Evolutionary conservation across 2,888 invertebrate species (phyloP).

Genomic region (Rhaphigaster nebulosa): DNA sequence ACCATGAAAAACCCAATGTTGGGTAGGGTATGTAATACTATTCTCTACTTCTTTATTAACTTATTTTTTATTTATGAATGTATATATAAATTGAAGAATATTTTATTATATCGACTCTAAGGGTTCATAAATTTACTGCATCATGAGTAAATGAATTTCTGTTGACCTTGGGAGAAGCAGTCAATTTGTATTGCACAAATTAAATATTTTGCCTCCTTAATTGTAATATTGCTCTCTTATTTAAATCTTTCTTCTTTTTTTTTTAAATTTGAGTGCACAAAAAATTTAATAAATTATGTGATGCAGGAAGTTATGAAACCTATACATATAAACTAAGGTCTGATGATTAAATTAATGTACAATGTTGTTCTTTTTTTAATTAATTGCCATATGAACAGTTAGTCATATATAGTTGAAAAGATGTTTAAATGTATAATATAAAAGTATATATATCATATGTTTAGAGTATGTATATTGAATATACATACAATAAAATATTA

Average conservation of each 20-base stretch:
- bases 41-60: conserved; percentile 42
- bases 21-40: conserved; percentile 44
- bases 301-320: conserved; percentile 21
- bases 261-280: background rate
- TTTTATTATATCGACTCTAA: conserved; percentile 26
- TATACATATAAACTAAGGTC: conserved; percentile 37
- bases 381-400: conserved; percentile 53
- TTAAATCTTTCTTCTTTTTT: background rate
- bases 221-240: background rate
- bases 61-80: conserved; percentile 47
- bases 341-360: conserved; percentile 28
- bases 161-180: background rate
- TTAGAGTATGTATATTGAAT: conserved; percentile 59
- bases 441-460: conserved; percentile 53
- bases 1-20: conserved; percentile 38
- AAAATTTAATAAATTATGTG: background rate
- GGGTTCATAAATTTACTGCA: conserved; percentile 44
- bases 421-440: conserved; percentile 56
- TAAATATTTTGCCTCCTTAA: background rate
- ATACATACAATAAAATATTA: conserved; percentile 59
- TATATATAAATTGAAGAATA: conserved; percentile 33
- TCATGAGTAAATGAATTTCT: background rate
- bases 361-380: conserved; percentile 51
- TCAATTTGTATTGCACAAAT: conserved; percentile 25
- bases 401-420: conserved; percentile 52